A percentile compares a stretch with the other conserved stretches of the same genome.
phyloP scores from a whole-genome alignment of 2,113 vertebrate genomes.

The Pleuronectes platessa region DNA sequence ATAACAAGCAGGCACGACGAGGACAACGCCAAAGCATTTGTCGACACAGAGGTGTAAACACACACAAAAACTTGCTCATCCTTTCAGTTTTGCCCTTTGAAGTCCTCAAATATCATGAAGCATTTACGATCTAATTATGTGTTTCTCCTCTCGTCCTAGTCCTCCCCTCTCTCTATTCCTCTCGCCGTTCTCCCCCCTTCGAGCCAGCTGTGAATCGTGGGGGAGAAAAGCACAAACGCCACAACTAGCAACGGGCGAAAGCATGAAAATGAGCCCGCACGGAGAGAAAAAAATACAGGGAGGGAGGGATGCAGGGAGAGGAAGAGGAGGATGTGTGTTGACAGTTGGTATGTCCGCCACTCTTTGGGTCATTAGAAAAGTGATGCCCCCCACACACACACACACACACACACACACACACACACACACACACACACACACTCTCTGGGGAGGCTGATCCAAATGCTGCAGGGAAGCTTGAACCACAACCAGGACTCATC shows the following conservation, averaged over 20 bases:
- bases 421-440: neutral
- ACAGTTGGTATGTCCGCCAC: conserved; percentile 73
- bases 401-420: too few species aligned
- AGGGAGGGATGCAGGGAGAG: conserved; percentile 13
- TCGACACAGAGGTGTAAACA: conserved; percentile 31
- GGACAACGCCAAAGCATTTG: conserved; percentile 31
- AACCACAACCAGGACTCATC: conserved; percentile 54
- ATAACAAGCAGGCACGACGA: conserved; percentile 11
- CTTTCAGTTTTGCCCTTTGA: conserved; percentile 73
- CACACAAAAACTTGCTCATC: conserved; percentile 43
- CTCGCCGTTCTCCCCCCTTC: neutral
- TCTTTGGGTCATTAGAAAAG: conserved; percentile 68
- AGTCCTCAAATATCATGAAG: conserved; percentile 74
- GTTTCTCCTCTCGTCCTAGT: neutral
- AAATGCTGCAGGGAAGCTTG: conserved; percentile 47
- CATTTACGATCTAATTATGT: conserved; percentile 80
- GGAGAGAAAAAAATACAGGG: conserved; percentile 57
- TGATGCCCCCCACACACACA: conserved; percentile 17
- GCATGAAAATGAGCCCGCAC: conserved; percentile 24
- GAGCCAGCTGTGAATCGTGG: conserved; percentile 37
- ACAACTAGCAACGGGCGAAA: conserved; percentile 4
- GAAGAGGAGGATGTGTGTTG: conserved; percentile 65
- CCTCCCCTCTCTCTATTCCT: neutral
- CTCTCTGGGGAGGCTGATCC: conserved; percentile 34
- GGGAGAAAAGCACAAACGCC: neutral